phyloP scores from a whole-genome alignment of 2,797 vertebrate species.

The Amblyopsis hoosieri region DNA sequence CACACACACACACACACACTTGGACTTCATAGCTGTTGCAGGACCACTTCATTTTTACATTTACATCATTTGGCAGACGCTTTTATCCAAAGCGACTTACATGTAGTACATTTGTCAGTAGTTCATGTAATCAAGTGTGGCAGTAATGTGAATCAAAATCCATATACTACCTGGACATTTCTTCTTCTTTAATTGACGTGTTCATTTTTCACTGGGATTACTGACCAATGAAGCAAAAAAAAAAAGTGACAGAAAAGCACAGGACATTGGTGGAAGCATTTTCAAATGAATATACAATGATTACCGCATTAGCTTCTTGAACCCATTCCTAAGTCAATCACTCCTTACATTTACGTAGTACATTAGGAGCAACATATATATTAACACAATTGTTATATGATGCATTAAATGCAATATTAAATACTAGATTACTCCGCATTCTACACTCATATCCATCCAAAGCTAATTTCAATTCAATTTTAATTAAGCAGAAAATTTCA shows the following conservation, averaged over 20 bases:
- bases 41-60: slow-evolving; percentile 54
- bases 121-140: slow-evolving; percentile 58
- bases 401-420: slow-evolving; percentile 83
- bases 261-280: slow-evolving; percentile 51
- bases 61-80: too few species aligned
- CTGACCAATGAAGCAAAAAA: slow-evolving; percentile 74
- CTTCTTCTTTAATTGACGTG: slow-evolving; percentile 56
- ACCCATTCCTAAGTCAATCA: slow-evolving; percentile 71
- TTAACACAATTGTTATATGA: slow-evolving; percentile 78
- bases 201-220: slow-evolving; percentile 50
- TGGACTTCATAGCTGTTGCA: slow-evolving; percentile 61
- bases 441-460: slow-evolving; percentile 59
- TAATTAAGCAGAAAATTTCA: slow-evolving; percentile 80
- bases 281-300: slow-evolving; percentile 61
- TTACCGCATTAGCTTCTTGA: slow-evolving; percentile 45
- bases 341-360: slow-evolving; percentile 63
- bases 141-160: slow-evolving; percentile 53
- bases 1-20: slow-evolving; percentile 15
- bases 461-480: slow-evolving; percentile 75
- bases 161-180: slow-evolving; percentile 62
- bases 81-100: too few species aligned
- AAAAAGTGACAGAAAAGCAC: slow-evolving; percentile 50
- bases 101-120: too few species aligned
- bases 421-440: slow-evolving; percentile 63
- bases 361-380: slow-evolving; percentile 65